Evolutionary conservation across 2,888 invertebrate species (phyloP), one percentile per base, ranked within the genome.

Genomic region (Morpho helenor): DNA sequence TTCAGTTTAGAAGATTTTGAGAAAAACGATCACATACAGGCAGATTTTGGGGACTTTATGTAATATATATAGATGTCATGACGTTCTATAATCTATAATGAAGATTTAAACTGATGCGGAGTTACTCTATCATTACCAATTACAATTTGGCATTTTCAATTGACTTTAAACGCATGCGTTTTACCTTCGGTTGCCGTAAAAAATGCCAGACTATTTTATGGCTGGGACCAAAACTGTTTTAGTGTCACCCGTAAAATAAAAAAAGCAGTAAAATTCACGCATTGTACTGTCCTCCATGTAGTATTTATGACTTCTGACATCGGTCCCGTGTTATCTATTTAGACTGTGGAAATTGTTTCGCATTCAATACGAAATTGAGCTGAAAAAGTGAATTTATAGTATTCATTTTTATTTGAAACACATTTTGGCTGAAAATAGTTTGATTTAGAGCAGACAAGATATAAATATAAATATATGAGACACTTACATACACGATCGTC

Each of bases 231-330:
- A 70, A 82, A 86, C 84, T 80, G 84, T 82, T 87, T 85, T 87
- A 86, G 80, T 78, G 82, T 67, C 66, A 55, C 66, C 82, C 84
- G 83, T 88, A 85, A 88, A 88, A 85, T 84, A 79, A 85, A 80
- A 31, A 86, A 77, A 71, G 78, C 69, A 78, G 83, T 87, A 81
- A 87, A 87, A 83, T 80, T 82, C 80, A 79, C 80, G 81, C 82
- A 82, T 84, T 85, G 84, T 84, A 70, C 74, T 70, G 63, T 63
- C 68, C 68, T 74, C 72, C 74, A 74, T 75, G 76, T 74, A 79
- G 71, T 76, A 80, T 84, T 82, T 83, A 84, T 70, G 75, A 71
- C 68, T 65, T 45, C 48, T 52, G 64, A 64, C 68, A 53, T 39
- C 68, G 68, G 66, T 73, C 65, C 69, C 64, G 69, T 73, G 55